Evolutionary conservation across 2,797 vertebrate genomes (phyloP).

Genomic region (Girardinus metallicus): DNA sequence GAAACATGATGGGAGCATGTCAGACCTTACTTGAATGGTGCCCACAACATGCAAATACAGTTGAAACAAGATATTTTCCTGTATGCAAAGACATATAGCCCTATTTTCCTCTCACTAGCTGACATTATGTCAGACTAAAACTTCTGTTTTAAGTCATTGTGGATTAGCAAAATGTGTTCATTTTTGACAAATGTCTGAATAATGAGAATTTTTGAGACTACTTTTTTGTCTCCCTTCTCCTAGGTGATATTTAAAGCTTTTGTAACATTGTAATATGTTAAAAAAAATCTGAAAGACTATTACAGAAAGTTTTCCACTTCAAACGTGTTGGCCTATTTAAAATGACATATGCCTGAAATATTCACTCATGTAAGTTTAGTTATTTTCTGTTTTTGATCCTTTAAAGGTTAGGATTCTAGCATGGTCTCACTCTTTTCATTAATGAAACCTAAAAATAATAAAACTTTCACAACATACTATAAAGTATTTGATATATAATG

Average conservation of each 20-base stretch:
- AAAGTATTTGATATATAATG: background rate
- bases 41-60: background rate
- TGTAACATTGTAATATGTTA: background rate
- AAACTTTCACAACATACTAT: background rate
- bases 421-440: background rate
- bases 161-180: background rate
- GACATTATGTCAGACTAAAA: background rate
- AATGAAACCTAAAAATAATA: background rate
- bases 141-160: background rate
- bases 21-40: background rate
- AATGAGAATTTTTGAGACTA: background rate
- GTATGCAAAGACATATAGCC: background rate
- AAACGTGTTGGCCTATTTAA: background rate
- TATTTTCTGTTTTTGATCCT: background rate
- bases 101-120: background rate
- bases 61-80: background rate
- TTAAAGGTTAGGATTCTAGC: background rate
- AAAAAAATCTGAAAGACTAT: background rate
- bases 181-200: background rate
- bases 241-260: background rate
- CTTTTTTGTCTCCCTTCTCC: background rate
- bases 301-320: background rate
- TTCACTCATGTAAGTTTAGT: background rate
- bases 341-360: background rate
- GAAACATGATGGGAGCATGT: constrained; percentile 1